Evolutionary conservation across 2,113 vertebrate species (phyloP), one percentile per base, ranked within the genome.

Genomic region (Zosterops lateralis): DNA sequence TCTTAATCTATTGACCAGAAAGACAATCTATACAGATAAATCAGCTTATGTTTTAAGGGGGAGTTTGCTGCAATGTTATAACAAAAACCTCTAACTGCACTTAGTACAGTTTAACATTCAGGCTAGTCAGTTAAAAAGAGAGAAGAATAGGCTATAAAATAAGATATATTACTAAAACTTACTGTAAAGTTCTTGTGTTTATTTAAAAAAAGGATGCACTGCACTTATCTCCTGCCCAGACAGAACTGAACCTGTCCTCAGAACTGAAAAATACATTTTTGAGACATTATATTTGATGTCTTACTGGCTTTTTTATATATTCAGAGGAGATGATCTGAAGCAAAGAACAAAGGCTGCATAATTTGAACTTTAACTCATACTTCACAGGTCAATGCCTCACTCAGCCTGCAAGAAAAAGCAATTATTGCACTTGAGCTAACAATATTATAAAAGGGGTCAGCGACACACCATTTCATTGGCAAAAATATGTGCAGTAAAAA

Each of bases 321-420:
- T 97, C 97, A 93, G 87, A 97, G 93, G 95, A 97, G 95, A 94
- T 92, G 93, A 72, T 64, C 45, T 84, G 94, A 95, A 97, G 93
- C 87, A 95, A 93, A 94, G 92, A 97, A 96, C 68, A 96, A 96
- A 95, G 90, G 76, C 92, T 95, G 91, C 3, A 3, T 96, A 93
- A 97, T 95, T 96, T 97, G 96, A 97, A 97, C 97, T 97, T 96
- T 96, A 96, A 94, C 95, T 97, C 87, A 93, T 65, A 93, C 92
- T 97, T 97, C 93, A 96, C 93, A 97, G 95, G 91, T 95, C n/a
- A 48, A 89, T 92, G 94, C 96, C 58, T 97, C 85, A 65, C 75
- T 94, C 97, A 95, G 90, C 64, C 94, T 84, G 61, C 68, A 90
- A 97, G 94, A 91, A 97, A 97, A 97, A 91, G 92, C 94, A 97